These are phyloP conservation scores for Leptinotarsa defecta DNA, from an alignment of 1,140 invertebrate genomes.

Conservation along the genomic window DNA sequence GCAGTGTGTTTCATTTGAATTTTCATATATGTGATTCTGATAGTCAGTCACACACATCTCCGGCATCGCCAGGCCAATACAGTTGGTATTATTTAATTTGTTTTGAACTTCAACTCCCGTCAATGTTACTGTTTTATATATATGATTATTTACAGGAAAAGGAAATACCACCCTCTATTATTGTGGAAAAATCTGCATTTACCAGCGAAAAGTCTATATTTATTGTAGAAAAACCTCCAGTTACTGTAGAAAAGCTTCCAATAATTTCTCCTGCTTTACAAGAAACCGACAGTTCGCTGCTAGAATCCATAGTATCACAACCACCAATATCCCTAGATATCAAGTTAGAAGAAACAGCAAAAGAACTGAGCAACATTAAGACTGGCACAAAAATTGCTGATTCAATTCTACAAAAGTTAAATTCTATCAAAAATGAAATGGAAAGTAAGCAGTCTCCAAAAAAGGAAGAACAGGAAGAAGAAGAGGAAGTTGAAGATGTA, in stretches of 20 bases:
- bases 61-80: too few relatives aligned
- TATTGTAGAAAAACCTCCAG: neutral
- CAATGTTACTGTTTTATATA: too few relatives aligned
- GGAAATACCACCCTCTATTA: neutral
- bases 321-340: slow-evolving; percentile 48
- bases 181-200: slow-evolving; percentile 4
- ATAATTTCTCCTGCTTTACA: slow-evolving; percentile 54
- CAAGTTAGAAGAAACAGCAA: slow-evolving; percentile 57
- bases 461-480: slow-evolving; percentile 30
- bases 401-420: slow-evolving; percentile 53
- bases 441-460: slow-evolving; percentile 28
- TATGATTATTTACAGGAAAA: slow-evolving; percentile 4
- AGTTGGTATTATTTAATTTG: too few relatives aligned
- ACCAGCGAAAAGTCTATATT: neutral
- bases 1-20: too few relatives aligned
- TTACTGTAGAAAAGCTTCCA: slow-evolving; percentile 17
- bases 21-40: too few relatives aligned
- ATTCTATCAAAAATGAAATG: slow-evolving; percentile 50
- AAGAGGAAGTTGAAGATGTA: slow-evolving; percentile 28
- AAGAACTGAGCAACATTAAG: slow-evolving; percentile 51
- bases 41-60: too few relatives aligned
- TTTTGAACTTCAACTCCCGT: too few relatives aligned
- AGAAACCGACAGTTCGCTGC: slow-evolving; percentile 52
- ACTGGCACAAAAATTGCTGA: slow-evolving; percentile 53
- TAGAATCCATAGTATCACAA: slow-evolving; percentile 50